phyloP scores from a whole-genome alignment of 1,140 invertebrate genomes.

The Heliothis subflexa region DNA sequence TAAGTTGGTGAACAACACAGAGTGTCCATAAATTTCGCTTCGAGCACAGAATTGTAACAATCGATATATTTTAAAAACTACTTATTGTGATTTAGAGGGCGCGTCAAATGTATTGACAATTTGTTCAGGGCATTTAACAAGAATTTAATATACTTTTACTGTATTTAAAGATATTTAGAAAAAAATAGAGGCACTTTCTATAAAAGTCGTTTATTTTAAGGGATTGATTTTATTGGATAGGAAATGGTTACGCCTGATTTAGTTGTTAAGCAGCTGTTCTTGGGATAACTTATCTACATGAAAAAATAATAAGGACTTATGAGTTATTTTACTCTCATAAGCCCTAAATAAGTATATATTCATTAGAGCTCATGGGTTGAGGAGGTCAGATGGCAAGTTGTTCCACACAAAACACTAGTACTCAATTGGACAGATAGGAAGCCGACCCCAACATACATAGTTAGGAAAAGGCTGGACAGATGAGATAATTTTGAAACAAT shows the following conservation, averaged over 20 bases:
- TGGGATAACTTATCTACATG: background rate
- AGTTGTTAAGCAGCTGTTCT: background rate
- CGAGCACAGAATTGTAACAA: constrained; percentile 72
- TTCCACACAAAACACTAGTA: too few relatives aligned
- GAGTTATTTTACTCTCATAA: too few relatives aligned
- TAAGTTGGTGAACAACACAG: constrained; percentile 38
- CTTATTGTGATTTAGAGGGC: constrained; percentile 61
- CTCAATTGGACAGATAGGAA: too few relatives aligned
- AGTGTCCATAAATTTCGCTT: constrained; percentile 67
- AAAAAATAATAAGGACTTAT: too few relatives aligned
- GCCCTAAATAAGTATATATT: too few relatives aligned
- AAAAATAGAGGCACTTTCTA: constrained; percentile 12
- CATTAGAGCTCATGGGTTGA: too few relatives aligned
- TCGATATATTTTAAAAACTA: constrained; percentile 68
- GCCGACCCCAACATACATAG: too few relatives aligned
- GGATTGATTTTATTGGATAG: background rate
- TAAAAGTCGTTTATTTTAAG: background rate
- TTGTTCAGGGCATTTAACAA: constrained; percentile 72
- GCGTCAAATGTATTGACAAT: constrained; percentile 75
- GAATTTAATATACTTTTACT: constrained; percentile 63
- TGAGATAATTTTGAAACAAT: too few relatives aligned
- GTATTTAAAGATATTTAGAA: background rate
- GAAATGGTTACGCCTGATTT: constrained; percentile 6
- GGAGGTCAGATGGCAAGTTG: too few relatives aligned
- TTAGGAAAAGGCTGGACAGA: too few relatives aligned